These are phyloP conservation scores for Drosophila leonis DNA, from an alignment of 2,888 invertebrate species.

Conservation along the genomic window DNA sequence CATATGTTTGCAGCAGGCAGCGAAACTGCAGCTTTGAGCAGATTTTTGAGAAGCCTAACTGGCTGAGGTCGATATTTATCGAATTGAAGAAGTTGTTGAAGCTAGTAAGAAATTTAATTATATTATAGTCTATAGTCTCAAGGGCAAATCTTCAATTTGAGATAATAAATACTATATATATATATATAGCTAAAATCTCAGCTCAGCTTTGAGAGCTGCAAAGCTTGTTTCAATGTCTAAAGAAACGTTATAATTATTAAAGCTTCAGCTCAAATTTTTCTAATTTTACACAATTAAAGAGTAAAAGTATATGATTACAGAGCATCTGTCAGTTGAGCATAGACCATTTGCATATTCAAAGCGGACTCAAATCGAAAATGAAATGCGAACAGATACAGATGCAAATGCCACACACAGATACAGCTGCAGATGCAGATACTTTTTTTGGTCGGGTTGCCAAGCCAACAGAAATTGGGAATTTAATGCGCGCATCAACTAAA, in stretches of 20 bases:
- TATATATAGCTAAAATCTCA: background rate
- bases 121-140: background rate
- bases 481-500: constrained; percentile 74
- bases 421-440: constrained; percentile 11
- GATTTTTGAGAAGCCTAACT: no score
- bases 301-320: background rate
- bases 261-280: background rate
- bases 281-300: no score
- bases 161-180: background rate
- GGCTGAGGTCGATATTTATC: background rate
- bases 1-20: no score
- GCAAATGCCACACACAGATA: background rate
- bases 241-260: background rate
- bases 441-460: constrained; percentile 11
- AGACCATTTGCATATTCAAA: background rate
- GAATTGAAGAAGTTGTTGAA: background rate
- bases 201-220: background rate
- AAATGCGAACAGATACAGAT: constrained; percentile 13
- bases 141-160: background rate
- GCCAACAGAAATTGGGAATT: constrained; percentile 48
- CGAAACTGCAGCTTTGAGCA: background rate
- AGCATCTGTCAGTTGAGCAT: background rate
- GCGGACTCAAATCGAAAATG: constrained; percentile 11
- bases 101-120: background rate
- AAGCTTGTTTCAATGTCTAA: background rate